phyloP scores from a whole-genome alignment of 1,140 invertebrate species.

The Cryptotermes secundus region DNA sequence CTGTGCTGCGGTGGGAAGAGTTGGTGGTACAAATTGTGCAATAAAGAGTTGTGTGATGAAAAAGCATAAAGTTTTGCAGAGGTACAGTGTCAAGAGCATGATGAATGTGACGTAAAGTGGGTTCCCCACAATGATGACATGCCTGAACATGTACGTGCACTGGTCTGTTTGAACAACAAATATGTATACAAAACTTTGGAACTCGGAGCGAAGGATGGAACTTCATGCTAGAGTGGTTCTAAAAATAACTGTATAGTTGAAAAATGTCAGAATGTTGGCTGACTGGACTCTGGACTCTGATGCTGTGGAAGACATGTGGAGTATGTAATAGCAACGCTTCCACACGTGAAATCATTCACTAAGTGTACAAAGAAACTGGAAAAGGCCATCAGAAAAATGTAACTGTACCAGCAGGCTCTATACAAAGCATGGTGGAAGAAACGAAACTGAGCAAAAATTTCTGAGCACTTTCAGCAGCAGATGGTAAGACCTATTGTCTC shows the following conservation, averaged over 20 bases:
- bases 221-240: slow-evolving; percentile 58
- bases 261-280: slow-evolving; percentile 55
- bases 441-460: slow-evolving; percentile 44
- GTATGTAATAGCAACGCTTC: slow-evolving; percentile 69
- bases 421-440: slow-evolving; percentile 48
- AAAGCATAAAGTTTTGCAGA: slow-evolving; percentile 54
- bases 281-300: slow-evolving; percentile 64
- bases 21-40: slow-evolving; percentile 59
- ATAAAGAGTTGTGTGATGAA: slow-evolving; percentile 55
- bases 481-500: slow-evolving; percentile 47
- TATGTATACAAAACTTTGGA: slow-evolving; percentile 47
- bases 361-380: slow-evolving; percentile 42
- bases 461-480: slow-evolving; percentile 46
- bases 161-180: slow-evolving; percentile 58
- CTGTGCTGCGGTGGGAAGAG: slow-evolving; percentile 62
- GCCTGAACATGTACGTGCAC: slow-evolving; percentile 49
- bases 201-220: slow-evolving; percentile 54
- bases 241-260: slow-evolving; percentile 59
- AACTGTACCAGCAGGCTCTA: slow-evolving; percentile 48
- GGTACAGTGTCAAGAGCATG: slow-evolving; percentile 59
- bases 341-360: slow-evolving; percentile 54
- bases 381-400: slow-evolving; percentile 46
- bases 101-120: slow-evolving; percentile 55
- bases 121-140: slow-evolving; percentile 44
- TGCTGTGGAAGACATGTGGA: slow-evolving; percentile 66